Evolutionary conservation across 2,888 invertebrate species (phyloP), one percentile per base, ranked within the genome.

Genomic region (Andrena flavipes): DNA sequence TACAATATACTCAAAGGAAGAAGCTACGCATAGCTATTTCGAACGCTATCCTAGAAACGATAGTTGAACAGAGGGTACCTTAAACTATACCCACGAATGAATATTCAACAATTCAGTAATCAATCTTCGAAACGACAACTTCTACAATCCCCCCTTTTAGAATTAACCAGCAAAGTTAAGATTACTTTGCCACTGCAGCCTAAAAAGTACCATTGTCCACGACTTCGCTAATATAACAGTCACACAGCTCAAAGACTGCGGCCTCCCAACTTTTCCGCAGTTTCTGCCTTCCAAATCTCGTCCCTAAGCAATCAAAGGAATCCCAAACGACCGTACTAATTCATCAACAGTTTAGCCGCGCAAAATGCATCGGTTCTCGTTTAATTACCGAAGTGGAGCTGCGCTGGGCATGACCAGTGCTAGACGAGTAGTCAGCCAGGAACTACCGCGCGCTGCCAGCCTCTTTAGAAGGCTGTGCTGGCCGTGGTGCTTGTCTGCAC

Each of bases 401-500:
- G 30, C 29, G 2, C 16, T n/a, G 60, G 29, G 13, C 60, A 30
- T 20, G 30, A 6, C n/a, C 48, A 48, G 48, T 56, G 23, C 5
- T 26, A 0, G 56, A 10, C 10, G 13, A 26, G 23, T 10, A 51
- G 8, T 8, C 20, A 56, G 23, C 56, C 7, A 23, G 23, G 56
- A 56, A 56, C 23, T 23, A 20, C 23, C 56, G 56, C 10, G 56
- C 54, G 54, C 54, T 54, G 42, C 1, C 7, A 51, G 42, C 48
- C 56, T 16, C 0, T 16, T 91, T 80, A 91, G 74, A 91, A 89
- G 65, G 91, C 89, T 84, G 90, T 90, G 81, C 87, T 91, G 83
- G 89, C 81, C 70, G 85, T 80, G 26, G 87, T 82, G 70, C 73
- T 82, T 23, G 65, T 59, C 49, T 89, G 91, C 89, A 92, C 91